phyloP scores from a whole-genome alignment of 2,888 invertebrate genomes.

The Stenodera caucasica region DNA sequence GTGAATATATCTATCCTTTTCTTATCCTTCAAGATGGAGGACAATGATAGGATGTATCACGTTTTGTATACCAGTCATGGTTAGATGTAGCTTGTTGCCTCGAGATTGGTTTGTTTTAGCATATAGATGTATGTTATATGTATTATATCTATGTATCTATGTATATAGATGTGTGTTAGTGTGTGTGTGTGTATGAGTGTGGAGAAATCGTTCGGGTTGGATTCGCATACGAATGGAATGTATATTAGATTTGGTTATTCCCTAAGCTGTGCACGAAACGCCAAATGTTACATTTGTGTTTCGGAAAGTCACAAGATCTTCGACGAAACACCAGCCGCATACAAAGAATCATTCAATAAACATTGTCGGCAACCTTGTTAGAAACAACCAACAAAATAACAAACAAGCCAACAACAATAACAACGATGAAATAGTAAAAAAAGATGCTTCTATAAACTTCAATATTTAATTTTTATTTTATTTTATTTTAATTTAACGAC shows the following conservation, averaged over 20 bases:
- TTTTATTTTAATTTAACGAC: not conserved
- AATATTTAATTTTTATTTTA: not conserved
- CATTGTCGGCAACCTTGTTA: not conserved
- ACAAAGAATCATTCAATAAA: constrained; percentile 11
- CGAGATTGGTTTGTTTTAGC: constrained; percentile 53
- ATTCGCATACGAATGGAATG: constrained; percentile 43
- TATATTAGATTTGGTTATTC: constrained; percentile 36
- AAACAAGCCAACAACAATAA: not conserved
- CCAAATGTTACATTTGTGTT: constrained; percentile 23
- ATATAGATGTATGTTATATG: constrained; percentile 53
- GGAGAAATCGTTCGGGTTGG: constrained; percentile 44
- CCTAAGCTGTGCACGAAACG: constrained; percentile 16
- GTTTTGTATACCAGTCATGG: constrained; percentile 18
- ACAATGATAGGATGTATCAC: constrained; percentile 2
- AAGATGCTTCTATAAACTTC: not conserved
- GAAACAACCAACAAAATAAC: not conserved
- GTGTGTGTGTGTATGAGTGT: no score
- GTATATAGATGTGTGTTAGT: no score
- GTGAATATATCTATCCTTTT: constrained; percentile 26
- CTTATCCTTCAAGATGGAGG: constrained; percentile 17
- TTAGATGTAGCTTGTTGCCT: constrained; percentile 48
- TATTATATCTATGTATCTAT: no score
- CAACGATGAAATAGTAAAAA: not conserved
- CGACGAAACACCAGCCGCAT: constrained; percentile 1
- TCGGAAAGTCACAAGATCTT: constrained; percentile 14